Conservation (phyloP, 2,113 vertebrate species). For the Picathartes gymnocephalus region DNA sequence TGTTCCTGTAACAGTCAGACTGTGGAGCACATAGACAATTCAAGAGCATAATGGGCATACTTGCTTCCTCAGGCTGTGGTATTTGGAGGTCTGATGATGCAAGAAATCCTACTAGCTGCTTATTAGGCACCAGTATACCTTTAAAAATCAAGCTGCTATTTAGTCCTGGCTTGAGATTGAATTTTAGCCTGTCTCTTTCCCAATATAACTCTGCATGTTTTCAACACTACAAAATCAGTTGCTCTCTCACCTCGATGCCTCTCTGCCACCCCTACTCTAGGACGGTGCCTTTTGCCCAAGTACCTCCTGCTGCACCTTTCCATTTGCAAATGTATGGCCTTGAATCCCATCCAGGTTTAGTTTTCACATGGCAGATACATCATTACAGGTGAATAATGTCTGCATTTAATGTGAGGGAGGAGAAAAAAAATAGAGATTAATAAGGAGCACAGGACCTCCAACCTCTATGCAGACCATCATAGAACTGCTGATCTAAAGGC, state of each 20-base stretch:
- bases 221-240: not conserved
- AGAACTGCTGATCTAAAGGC: not conserved
- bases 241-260: fast-evolving
- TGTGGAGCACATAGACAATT: not conserved
- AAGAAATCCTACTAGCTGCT: not conserved
- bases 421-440: not conserved
- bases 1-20: not conserved
- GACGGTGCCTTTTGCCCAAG: fast-evolving
- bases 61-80: not conserved
- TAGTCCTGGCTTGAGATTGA: not conserved
- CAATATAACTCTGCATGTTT: not conserved
- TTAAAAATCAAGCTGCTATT: not conserved
- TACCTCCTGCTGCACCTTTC: not conserved
- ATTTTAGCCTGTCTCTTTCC: not conserved
- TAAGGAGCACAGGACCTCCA: not conserved
- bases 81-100: not conserved
- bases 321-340: not conserved
- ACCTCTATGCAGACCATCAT: not conserved
- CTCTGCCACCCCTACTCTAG: fast-evolving
- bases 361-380: not conserved
- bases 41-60: not conserved
- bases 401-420: not conserved
- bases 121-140: not conserved
- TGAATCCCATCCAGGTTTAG: not conserved
- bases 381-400: not conserved